phyloP scores from a whole-genome alignment of 2,888 invertebrate genomes.

The Colostygia pectinataria region DNA sequence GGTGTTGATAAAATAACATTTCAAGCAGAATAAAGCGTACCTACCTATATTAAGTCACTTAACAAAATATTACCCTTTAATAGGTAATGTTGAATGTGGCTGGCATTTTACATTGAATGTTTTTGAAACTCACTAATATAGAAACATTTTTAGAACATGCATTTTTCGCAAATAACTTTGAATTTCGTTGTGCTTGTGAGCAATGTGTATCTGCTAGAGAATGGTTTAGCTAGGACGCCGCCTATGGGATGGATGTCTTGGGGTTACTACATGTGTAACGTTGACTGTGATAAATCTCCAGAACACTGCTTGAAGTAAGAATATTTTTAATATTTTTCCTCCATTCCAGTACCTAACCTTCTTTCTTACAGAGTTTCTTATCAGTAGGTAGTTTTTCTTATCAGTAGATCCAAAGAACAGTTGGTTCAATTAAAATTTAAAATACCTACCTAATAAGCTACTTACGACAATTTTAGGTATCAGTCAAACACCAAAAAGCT shows the following conservation, averaged over 20 bases:
- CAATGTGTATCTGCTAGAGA: slow-evolving; percentile 72
- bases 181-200: slow-evolving; percentile 37
- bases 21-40: too few species aligned
- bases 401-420: not conserved
- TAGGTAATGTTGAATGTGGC: too few species aligned
- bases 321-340: not conserved
- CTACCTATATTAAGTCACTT: too few species aligned
- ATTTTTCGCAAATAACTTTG: slow-evolving; percentile 18
- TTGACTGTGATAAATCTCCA: slow-evolving; percentile 82
- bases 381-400: not conserved
- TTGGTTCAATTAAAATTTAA: slow-evolving; percentile 11
- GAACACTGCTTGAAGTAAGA: slow-evolving; percentile 85
- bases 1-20: too few species aligned
- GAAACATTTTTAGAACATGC: slow-evolving; percentile 13
- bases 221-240: slow-evolving; percentile 85
- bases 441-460: not conserved
- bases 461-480: too few species aligned
- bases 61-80: too few species aligned
- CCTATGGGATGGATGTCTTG: slow-evolving; percentile 91
- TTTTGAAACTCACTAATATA: too few species aligned
- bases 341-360: not conserved
- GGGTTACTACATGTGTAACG: slow-evolving; percentile 86
- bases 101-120: slow-evolving; percentile 2
- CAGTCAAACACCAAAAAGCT: too few species aligned
- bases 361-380: not conserved